phyloP scores from a whole-genome alignment of 2,797 vertebrate genomes.

The Cossypha polioptera region DNA sequence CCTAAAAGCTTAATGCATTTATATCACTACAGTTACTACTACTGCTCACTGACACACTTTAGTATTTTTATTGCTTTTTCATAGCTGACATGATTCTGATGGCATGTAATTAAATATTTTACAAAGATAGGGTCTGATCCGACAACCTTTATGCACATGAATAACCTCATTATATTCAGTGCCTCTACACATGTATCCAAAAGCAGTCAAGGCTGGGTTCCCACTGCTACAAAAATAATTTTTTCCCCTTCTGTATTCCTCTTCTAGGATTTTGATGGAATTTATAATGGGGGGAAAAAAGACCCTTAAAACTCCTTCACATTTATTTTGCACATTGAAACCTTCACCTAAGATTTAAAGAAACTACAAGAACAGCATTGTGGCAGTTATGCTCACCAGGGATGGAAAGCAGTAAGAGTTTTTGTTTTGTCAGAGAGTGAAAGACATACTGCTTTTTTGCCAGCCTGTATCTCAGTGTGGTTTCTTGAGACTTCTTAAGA shows the following conservation, averaged over 20 bases:
- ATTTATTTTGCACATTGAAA: background rate
- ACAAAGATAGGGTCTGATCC: constrained; percentile 44
- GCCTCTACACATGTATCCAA: background rate
- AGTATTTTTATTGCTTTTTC: constrained; percentile 52
- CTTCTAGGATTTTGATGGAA: background rate
- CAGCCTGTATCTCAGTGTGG: background rate
- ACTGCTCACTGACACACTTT: constrained; percentile 41
- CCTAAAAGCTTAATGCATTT: background rate
- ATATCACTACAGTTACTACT: constrained; percentile 4
- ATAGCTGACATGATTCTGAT: constrained; percentile 53
- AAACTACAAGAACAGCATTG: background rate
- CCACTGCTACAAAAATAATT: constrained; percentile 14
- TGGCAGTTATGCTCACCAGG: background rate
- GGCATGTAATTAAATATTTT: constrained; percentile 53
- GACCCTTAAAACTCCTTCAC: background rate
- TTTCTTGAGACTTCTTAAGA: constrained; percentile 68
- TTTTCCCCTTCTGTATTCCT: background rate
- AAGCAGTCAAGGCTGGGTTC: background rate
- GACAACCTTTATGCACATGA: constrained; percentile 22
- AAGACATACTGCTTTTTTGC: constrained; percentile 23
- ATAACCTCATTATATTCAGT: constrained; percentile 23
- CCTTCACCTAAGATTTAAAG: background rate
- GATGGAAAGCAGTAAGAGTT: constrained; percentile 31
- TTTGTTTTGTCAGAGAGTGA: constrained; percentile 21
- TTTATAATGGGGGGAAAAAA: background rate